Conservation (phyloP, 2,888 invertebrate genomes). For the Bhutanitis thaidina region DNA sequence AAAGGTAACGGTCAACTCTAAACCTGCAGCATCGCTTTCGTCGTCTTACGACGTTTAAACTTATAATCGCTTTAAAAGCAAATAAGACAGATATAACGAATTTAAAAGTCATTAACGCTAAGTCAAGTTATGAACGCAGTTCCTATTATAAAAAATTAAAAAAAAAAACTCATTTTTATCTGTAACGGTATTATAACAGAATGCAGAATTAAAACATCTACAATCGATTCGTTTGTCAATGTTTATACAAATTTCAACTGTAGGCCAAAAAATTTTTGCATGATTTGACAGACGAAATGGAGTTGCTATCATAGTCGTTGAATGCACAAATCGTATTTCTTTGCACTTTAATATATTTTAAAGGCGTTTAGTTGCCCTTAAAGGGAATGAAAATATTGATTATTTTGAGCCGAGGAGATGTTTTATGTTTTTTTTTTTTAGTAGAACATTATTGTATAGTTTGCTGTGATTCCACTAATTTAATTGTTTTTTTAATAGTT, state of each 20-base stretch:
- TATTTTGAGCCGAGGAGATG: slow-evolving; percentile 21
- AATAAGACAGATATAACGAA: slow-evolving; percentile 40
- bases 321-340: slow-evolving; percentile 11
- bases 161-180: slow-evolving; percentile 30
- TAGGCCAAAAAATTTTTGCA: not conserved
- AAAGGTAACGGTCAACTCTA: slow-evolving; percentile 49
- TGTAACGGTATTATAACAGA: not conserved
- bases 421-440: slow-evolving; percentile 16
- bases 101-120: slow-evolving; percentile 53
- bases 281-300: not conserved
- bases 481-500: slow-evolving; percentile 24
- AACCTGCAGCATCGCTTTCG: slow-evolving; percentile 27
- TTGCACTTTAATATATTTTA: slow-evolving; percentile 5
- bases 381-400: slow-evolving; percentile 18
- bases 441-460: slow-evolving; percentile 19
- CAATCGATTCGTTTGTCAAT: slow-evolving; percentile 3
- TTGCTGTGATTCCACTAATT: slow-evolving; percentile 32
- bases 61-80: slow-evolving; percentile 26
- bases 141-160: slow-evolving; percentile 50
- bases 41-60: slow-evolving; percentile 38
- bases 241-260: not conserved
- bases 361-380: slow-evolving; percentile 15
- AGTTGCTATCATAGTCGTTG: not conserved
- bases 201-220: not conserved
- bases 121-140: slow-evolving; percentile 50